These are phyloP conservation scores for Agrotis ipsilon DNA, from an alignment of 2,888 invertebrate genomes.

Conservation along the genomic window DNA sequence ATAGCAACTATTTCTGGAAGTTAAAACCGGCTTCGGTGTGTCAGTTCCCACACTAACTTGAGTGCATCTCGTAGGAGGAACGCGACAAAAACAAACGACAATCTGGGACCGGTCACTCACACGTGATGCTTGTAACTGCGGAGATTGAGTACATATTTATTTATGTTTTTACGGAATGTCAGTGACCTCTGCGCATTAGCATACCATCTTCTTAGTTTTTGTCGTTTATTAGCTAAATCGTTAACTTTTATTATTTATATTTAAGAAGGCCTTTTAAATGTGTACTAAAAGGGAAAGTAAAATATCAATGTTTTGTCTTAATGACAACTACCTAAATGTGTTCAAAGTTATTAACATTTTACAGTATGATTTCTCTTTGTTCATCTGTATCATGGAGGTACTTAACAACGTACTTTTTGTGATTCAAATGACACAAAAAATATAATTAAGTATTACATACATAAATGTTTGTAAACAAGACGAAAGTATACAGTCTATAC, in stretches of 20 bases:
- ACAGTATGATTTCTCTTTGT: constrained; percentile 11
- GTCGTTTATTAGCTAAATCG: constrained; percentile 23
- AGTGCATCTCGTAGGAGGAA: constrained; percentile 59
- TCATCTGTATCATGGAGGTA: background rate
- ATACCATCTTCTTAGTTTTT: constrained; percentile 25
- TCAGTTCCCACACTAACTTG: constrained; percentile 64
- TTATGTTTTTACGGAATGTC: constrained; percentile 56
- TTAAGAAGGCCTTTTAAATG: constrained; percentile 12
- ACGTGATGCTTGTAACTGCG: constrained; percentile 30
- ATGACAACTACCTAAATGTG: constrained; percentile 12
- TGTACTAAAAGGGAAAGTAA: constrained; percentile 28
- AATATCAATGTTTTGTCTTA: constrained; percentile 29
- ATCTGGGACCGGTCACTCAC: constrained; percentile 59
- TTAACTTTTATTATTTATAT: constrained; percentile 26
- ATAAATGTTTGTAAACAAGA: constrained; percentile 13
- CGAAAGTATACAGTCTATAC: constrained; percentile 1
- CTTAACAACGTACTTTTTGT: background rate
- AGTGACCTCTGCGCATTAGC: constrained; percentile 52
- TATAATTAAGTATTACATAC: too few species aligned
- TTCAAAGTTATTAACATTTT: constrained; percentile 22
- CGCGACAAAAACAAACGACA: constrained; percentile 62
- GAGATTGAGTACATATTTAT: constrained; percentile 50
- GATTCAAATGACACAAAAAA: constrained; percentile 1
- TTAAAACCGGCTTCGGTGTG: constrained; percentile 64
- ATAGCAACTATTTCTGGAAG: constrained; percentile 64